Conservation (phyloP, 2,888 invertebrate species). For the Cylindroiulus punctatus region DNA sequence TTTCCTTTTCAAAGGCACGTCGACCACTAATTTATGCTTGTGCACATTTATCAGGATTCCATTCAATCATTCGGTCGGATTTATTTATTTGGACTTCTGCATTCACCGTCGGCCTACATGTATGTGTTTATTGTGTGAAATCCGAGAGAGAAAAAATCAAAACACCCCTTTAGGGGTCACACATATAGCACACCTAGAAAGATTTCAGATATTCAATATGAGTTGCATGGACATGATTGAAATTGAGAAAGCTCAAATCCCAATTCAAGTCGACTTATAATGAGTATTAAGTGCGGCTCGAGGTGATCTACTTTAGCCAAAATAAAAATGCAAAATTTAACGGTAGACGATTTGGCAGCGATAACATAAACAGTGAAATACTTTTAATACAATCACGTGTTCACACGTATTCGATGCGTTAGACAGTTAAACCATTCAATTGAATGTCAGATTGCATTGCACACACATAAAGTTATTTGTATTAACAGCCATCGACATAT, state of each 20-base stretch:
- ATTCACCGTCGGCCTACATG: conserved; percentile 14
- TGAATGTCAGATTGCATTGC: neutral
- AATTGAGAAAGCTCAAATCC: conserved; percentile 17
- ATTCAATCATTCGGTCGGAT: conserved; percentile 24
- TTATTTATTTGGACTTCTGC: conserved; percentile 38
- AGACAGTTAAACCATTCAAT: neutral
- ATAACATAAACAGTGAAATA: conserved; percentile 24
- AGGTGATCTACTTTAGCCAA: conserved; percentile 21
- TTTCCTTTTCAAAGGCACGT: conserved; percentile 25
- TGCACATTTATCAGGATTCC: conserved; percentile 35
- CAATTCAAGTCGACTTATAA: conserved; percentile 27
- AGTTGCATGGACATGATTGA: neutral
- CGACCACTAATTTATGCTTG: conserved; percentile 39
- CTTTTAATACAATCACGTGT: conserved; percentile 34
- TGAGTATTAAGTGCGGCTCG: conserved; percentile 10
- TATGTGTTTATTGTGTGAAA: conserved; percentile 36
- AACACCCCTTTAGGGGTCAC: conserved; percentile 32
- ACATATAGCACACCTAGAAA: conserved; percentile 21
- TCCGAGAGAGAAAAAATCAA: conserved; percentile 6
- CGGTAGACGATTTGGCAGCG: conserved; percentile 21
- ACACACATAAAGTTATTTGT: neutral
- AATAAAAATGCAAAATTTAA: neutral
- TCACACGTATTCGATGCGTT: conserved; percentile 13
- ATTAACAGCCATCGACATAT: conserved; percentile 11
- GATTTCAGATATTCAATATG: conserved; percentile 34